Base-by-base conservation (phyloP, 2,113 vertebrate species). In the Struthio camelus region DNA sequence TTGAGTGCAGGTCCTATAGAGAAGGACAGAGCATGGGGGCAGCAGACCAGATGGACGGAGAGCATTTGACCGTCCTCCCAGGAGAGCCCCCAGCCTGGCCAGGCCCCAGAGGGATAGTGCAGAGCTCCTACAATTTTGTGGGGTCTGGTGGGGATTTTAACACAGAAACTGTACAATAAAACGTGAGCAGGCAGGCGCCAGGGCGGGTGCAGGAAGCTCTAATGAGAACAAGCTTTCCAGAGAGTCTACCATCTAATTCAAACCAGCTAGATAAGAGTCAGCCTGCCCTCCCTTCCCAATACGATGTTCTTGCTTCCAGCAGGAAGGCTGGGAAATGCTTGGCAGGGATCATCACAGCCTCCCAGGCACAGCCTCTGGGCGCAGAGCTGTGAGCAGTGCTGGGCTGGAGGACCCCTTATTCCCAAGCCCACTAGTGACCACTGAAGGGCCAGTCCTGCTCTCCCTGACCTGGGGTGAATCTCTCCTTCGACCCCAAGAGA, bases 161-260 rank as follows among this genome's bases (percentile, higher is more conserved):
- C 88, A 64, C 75, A 71, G 91, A 81, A 97, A 94, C 62, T 73
- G 46, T 88, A 94, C 71, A 94, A 93, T 93, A 86, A 97, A 97
- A 86, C 64, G 71, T 73, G 88, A 95, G 80, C 87, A 83, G 58
- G n/a, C 82, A 95, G 95, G 94, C 90, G 30, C 95, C 51, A 40
- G 86, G 71, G 94, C 67, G 80, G 90, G 93, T n/a, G 80, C 44
- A 34, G 93, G 87, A 94, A 89, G 61, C 27, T 50, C 95, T 96
- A 94, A 93, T 73, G 93, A 95, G 95, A 84, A 58, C 22, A 44
- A 85, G 51, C 11, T 40, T 96, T 92, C 56, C 90, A 51, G 69
- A 66, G 66, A 85, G 78, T 72, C 72, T 44, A 50, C 56, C 30
- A 15, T 56, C 91, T 96, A 96, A 95, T 93, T 94, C 96, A 95